Evolutionary conservation across 2,113 vertebrate genomes (phyloP).

Genomic region (Oncorhynchus mykiss): DNA sequence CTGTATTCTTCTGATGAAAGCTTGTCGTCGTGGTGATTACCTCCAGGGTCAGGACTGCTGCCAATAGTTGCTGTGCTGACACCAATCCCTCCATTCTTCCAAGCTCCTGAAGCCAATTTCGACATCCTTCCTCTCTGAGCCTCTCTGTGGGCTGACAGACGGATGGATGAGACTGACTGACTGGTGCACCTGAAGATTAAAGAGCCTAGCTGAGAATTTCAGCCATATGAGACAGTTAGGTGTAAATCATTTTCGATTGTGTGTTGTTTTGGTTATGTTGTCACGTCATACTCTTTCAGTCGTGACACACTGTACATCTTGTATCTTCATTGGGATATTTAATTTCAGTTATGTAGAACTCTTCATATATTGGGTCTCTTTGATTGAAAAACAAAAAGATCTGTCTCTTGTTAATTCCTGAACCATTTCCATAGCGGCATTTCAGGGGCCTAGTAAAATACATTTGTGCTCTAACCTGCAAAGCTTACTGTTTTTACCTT

Average conservation of each 20-base stretch:
- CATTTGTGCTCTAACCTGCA: no score
- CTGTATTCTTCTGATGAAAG: slow-evolving; percentile 69
- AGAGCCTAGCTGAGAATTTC: slow-evolving; percentile 25
- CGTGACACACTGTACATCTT: no score
- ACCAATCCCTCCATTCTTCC: slow-evolving; percentile 44
- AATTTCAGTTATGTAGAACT: no score
- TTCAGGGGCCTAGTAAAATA: no score
- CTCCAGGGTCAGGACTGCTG: slow-evolving; percentile 53
- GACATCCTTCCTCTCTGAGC: slow-evolving; percentile 32
- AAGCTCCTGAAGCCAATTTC: slow-evolving; percentile 32
- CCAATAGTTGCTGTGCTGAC: slow-evolving; percentile 55
- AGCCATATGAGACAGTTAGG: neutral
- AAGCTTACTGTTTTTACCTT: neutral
- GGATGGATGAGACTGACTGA: slow-evolving; percentile 38
- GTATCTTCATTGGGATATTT: no score
- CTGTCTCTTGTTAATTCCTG: no score
- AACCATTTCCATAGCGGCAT: no score
- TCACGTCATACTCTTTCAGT: neutral
- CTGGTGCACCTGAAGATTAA: slow-evolving; percentile 54
- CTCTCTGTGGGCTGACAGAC: slow-evolving; percentile 29
- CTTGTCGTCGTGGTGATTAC: slow-evolving; percentile 71
- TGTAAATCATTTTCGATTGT: neutral
- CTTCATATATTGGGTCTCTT: no score
- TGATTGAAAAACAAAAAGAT: no score
- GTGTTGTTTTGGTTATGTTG: neutral